phyloP scores from a whole-genome alignment of 2,113 vertebrate genomes.

The Ictalurus furcatus region DNA sequence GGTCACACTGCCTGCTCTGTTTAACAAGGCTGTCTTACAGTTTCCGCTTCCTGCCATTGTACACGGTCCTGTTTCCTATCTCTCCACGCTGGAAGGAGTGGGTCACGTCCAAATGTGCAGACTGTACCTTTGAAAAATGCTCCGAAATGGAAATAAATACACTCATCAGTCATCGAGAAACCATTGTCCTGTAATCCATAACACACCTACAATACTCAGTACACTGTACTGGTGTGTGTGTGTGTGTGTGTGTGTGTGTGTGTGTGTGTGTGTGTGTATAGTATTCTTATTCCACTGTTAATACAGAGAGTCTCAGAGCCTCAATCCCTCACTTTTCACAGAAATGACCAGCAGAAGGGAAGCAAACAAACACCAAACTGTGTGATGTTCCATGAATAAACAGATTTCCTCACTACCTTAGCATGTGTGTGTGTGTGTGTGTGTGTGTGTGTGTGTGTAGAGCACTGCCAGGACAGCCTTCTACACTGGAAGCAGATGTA shows the following conservation, averaged over 20 bases:
- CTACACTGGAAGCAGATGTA: constrained; percentile 14
- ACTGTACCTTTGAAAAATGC: not conserved
- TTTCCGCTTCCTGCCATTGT: constrained; percentile 74
- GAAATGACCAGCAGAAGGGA: not conserved
- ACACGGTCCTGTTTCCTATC: constrained; percentile 54
- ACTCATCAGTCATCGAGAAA: not conserved
- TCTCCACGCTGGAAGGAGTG: constrained; percentile 55
- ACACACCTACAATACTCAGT: constrained; percentile 1
- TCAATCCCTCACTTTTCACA: not conserved
- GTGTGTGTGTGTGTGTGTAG: not conserved
- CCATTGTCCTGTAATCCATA: not conserved
- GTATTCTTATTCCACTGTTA: not conserved
- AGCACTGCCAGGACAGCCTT: not conserved
- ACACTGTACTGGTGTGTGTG: not conserved
- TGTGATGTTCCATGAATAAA: constrained; percentile 22
- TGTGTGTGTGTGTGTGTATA: too few relatives aligned
- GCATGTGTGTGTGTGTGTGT: not conserved
- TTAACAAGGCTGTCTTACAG: constrained; percentile 38
- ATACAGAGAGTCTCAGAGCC: constrained; percentile 2
- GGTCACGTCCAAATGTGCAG: constrained; percentile 37
- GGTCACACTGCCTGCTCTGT: not conserved
- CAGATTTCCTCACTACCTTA: constrained; percentile 12
- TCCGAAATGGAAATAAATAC: constrained; percentile 16
- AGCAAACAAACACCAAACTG: constrained; percentile 13
- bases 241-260: not conserved